Percentiles rank a stretch among this genome's conserved stretches.
These are phyloP conservation scores for Prunella strophiata DNA, from an alignment of 2,797 vertebrate species.

Conservation along the genomic window DNA sequence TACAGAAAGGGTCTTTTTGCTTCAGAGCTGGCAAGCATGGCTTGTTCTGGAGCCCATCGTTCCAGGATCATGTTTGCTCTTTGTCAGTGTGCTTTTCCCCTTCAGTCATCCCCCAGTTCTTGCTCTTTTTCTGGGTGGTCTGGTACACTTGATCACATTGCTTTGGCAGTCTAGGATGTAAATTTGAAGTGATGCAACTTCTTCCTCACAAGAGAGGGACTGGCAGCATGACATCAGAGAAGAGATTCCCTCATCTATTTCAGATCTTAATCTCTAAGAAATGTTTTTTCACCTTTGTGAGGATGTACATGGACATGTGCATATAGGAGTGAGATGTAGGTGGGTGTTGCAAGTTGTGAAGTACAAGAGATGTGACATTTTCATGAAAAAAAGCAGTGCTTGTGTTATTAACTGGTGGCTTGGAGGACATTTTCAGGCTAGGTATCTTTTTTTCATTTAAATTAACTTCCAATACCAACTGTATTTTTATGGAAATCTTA, in stretches of 20 bases:
- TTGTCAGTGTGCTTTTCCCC: not conserved
- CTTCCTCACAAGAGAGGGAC: not conserved
- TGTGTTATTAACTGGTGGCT: not conserved
- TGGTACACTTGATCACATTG: not conserved
- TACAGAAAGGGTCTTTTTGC: not conserved
- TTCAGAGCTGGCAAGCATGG: not conserved
- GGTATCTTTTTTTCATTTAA: not conserved
- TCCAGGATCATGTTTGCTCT: not conserved
- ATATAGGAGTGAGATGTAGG: fast-evolving
- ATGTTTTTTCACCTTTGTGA: not conserved
- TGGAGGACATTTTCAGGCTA: not conserved
- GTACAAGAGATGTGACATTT: not conserved
- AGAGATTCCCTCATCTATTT: not conserved
- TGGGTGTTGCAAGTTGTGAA: fast-evolving
- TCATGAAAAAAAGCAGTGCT: not conserved
- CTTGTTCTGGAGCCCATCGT: not conserved
- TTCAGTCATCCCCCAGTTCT: not conserved
- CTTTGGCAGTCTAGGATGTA: not conserved
- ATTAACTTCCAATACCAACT: not conserved
- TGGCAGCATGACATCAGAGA: not conserved
- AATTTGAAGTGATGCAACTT: not conserved
- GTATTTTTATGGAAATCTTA: not conserved
- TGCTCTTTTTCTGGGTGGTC: fast-evolving
- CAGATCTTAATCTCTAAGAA: not conserved
- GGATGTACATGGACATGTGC: fast-evolving